Base-by-base conservation (phyloP, 2,113 vertebrate genomes). In the Condylura cristata region DNA sequence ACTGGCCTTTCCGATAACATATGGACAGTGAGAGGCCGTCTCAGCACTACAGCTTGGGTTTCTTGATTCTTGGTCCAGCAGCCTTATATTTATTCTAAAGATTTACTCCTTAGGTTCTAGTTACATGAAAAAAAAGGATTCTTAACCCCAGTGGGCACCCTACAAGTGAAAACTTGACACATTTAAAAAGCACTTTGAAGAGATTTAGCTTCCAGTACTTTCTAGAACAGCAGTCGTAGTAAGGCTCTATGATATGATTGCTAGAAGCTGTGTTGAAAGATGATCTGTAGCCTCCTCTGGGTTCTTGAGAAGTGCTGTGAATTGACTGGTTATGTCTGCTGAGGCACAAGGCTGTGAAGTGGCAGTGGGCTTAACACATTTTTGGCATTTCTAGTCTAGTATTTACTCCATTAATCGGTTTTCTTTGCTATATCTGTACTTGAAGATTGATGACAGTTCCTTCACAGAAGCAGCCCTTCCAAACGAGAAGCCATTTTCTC, bases 381-480 rank as follows among this genome's bases (percentile, higher is more conserved):
- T 81, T 80, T 80, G 92, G 70, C 89, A 75, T 86, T 60, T 51
- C 51, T 60, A 26, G 11, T 86, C 82, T 94, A 61, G 81, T 94
- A 87, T 86, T 96, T 92, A 89, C 37, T 71, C 26, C 66, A 24
- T 91, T 94, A 94, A 82, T 85, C 48, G 95, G 30, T 71, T 41
- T 68, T 84, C 53, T 86, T 81, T 89, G 56, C 37, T 84, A n/a
- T 61, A 34, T 75, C 41, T 68, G 10, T 74, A 48, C 34, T 86
- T 91, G 66, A 95, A 70, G 91, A 88, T 91, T 86, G 83, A 28
- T 93, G 89, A 71, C 72, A 82, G 56, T 86, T 92, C 93, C 90
- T 96, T 95, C 83, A 91, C 60, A 95, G 91, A 94, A 96, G 80
- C 70, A 66, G 13, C 41, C 91, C 58, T 95, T 88, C 75, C 65